Evolutionary conservation across 2,797 vertebrate species (phyloP).

Genomic region (Prunella strophiata): DNA sequence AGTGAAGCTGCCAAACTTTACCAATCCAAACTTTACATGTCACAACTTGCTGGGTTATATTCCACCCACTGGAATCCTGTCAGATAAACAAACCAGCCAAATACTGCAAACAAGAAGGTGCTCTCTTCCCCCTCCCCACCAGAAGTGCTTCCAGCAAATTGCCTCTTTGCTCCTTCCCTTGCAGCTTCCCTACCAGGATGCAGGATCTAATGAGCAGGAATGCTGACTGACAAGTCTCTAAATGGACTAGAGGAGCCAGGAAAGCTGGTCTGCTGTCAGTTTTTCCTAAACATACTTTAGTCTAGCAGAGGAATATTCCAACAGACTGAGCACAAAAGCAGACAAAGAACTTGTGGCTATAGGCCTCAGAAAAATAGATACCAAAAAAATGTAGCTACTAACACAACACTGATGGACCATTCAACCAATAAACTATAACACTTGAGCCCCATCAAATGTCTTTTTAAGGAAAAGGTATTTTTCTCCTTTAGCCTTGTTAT

Average conservation of each 20-base stretch:
- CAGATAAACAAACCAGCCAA: neutral
- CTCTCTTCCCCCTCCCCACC: neutral
- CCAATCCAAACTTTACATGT: neutral
- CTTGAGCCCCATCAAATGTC: neutral
- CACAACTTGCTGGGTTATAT: neutral
- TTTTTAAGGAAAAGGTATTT: neutral
- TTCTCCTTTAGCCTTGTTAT: neutral
- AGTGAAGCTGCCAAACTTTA: neutral
- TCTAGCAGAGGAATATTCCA: slow-evolving; percentile 3
- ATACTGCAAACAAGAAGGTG: neutral
- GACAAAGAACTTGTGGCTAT: neutral
- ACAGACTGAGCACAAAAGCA: neutral
- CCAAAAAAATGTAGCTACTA: neutral
- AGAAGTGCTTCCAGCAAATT: neutral
- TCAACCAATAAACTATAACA: neutral
- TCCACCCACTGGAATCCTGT: neutral
- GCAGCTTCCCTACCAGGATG: neutral
- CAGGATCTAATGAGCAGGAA: slow-evolving; percentile 20
- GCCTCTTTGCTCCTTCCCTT: neutral
- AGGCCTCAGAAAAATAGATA: neutral
- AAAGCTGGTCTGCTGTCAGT: neutral
- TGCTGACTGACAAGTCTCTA: slow-evolving; percentile 29
- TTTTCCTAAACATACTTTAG: slow-evolving; percentile 20
- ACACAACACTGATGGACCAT: neutral
- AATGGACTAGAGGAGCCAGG: slow-evolving; percentile 32